Evolutionary conservation across 2,113 vertebrate genomes (phyloP).

Genomic region (Cairina moschata): DNA sequence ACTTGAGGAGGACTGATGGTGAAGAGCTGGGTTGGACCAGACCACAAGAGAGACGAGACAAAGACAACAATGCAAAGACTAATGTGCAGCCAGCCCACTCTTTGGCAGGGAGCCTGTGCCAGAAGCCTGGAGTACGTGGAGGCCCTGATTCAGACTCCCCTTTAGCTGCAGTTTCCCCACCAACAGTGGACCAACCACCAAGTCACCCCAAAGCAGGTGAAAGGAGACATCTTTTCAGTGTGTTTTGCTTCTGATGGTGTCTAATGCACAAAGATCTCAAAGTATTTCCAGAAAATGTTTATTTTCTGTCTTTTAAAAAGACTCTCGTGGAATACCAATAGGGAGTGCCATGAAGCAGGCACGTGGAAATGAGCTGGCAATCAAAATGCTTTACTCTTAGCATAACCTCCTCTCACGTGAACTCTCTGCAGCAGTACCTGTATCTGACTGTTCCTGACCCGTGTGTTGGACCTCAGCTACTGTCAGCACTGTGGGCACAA

Average conservation of each 20-base stretch:
- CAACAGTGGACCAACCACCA: rapidly evolving
- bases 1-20: neutral
- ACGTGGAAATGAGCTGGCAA: neutral
- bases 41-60: neutral
- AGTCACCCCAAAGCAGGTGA: neutral
- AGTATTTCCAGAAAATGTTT: neutral
- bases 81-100: neutral
- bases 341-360: neutral
- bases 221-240: neutral
- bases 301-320: neutral
- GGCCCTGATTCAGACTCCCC: neutral
- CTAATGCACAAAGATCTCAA: neutral
- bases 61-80: neutral
- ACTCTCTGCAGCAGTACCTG: neutral
- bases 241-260: neutral
- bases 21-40: neutral
- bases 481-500: neutral
- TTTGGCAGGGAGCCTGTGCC: neutral
- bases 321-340: neutral
- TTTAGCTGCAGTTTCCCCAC: neutral
- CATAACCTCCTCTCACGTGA: neutral
- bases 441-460: neutral
- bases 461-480: neutral
- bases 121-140: neutral
- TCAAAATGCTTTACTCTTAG: neutral